Evolutionary conservation across 2,797 vertebrate genomes (phyloP), one percentile per base, ranked within the genome.

Genomic region (Aulostomus chinensis): DNA sequence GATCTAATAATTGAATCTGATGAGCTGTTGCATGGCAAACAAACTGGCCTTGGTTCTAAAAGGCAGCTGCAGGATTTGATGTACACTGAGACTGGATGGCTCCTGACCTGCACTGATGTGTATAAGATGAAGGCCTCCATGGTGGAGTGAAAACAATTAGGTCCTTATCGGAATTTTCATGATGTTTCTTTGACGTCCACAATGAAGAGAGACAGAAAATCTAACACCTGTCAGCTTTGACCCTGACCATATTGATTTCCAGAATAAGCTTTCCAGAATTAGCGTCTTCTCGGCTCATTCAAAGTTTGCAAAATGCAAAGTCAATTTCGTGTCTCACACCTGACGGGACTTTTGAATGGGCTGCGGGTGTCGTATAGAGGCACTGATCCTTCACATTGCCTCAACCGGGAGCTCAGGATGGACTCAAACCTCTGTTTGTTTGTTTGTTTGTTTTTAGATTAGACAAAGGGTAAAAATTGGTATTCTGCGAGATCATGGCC

Each of bases 281-380:
- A 22, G 18, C 10, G 36, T 9, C 5, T 36, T 39, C 26, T 21
- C 2, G n/a, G 15, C 25, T 36, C 11, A 6, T 18, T 40, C 28
- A 25, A 26, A 9, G 2, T n/a, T n/a, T n/a, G n/a, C n/a, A n/a
- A n/a, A n/a, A n/a, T n/a, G n/a, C n/a, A n/a, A n/a, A n/a, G n/a
- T n/a, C n/a, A n/a, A n/a, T n/a, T n/a, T n/a, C n/a, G n/a, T n/a
- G n/a, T n/a, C n/a, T n/a, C n/a, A n/a, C n/a, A n/a, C n/a, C n/a
- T n/a, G n/a, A n/a, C n/a, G n/a, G n/a, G n/a, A n/a, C n/a, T 48
- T 52, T 18, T 46, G 48, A 60, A 40, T 33, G 11, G 37, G 10
- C 33, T 37, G 25, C 52, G 35, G 31, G 29, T 8, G 30, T 43
- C 21, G 26, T 14, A 16, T 18, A 35, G 58, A 56, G 29, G 41